Evolutionary conservation across 2,888 invertebrate species (phyloP).

Genomic region (Schizaphis graminum): DNA sequence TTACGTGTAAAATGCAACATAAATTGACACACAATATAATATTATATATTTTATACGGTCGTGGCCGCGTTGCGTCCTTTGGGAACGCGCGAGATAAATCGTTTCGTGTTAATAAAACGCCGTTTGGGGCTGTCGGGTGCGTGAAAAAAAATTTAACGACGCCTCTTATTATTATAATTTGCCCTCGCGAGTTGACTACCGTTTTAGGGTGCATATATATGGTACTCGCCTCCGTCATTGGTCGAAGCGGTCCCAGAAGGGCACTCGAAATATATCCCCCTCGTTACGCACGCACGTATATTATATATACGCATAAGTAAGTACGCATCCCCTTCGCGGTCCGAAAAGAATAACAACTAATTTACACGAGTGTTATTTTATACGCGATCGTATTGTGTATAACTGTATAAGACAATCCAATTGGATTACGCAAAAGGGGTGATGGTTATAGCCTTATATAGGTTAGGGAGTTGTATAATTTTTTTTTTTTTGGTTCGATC

Average conservation of each 20-base stretch:
- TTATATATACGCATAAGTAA: neutral
- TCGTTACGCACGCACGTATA: constrained; percentile 9
- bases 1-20: neutral
- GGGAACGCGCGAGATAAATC: constrained; percentile 11
- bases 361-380: constrained; percentile 65
- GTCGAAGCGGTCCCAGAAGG: constrained; percentile 63
- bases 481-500: neutral
- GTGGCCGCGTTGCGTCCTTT: neutral
- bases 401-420: constrained; percentile 46
- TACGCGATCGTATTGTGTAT: constrained; percentile 36
- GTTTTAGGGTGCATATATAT: constrained; percentile 34
- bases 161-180: constrained; percentile 63
- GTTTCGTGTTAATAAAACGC: constrained; percentile 59
- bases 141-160: constrained; percentile 54
- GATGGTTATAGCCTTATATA: neutral
- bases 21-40: constrained; percentile 5
- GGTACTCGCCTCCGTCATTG: constrained; percentile 29
- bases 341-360: constrained; percentile 64
- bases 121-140: constrained; percentile 30
- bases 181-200: constrained; percentile 42
- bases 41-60: neutral
- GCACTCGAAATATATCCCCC: constrained; percentile 52
- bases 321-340: neutral
- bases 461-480: neutral
- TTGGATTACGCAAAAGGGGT: constrained; percentile 35